Conservation (phyloP, 2,888 invertebrate species). For the Drosophila tripunctata region DNA sequence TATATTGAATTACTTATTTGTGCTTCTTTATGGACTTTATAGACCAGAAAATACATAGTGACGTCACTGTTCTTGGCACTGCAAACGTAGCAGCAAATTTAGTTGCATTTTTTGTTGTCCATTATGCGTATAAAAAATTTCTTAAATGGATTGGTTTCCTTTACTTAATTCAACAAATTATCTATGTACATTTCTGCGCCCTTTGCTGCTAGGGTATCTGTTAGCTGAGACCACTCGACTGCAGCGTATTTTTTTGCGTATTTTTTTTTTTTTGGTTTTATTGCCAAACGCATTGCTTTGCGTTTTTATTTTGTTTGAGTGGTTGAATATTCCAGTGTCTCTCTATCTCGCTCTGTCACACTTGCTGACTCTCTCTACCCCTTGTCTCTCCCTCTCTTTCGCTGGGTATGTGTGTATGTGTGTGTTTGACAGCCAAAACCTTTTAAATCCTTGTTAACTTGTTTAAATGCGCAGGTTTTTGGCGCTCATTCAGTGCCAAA, state of each 20-base stretch:
- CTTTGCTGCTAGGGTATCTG: conserved; percentile 5
- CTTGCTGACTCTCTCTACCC: background rate
- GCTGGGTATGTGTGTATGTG: conserved; percentile 16
- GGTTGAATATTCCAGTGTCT: conserved; percentile 21
- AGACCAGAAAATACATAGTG: no score
- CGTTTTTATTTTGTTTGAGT: conserved; percentile 29
- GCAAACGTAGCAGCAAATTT: no score
- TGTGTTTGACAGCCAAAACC: conserved; percentile 79
- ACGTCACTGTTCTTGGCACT: no score
- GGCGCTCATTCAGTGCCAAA: conserved; percentile 50
- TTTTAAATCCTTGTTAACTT: conserved; percentile 82
- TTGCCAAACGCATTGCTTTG: conserved; percentile 62
- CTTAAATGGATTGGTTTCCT: no score
- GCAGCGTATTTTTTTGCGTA: background rate
- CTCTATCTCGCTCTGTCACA: background rate
- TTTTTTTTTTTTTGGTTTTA: conserved; percentile 45
- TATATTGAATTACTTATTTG: no score
- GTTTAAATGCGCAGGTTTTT: conserved; percentile 75
- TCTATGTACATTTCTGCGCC: no score
- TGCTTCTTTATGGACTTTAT: no score
- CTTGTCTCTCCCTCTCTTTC: background rate
- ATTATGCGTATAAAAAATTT: no score
- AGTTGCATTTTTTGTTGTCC: no score
- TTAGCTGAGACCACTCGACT: background rate
- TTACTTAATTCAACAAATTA: no score